phyloP scores from a whole-genome alignment of 92 coral and sea anemone genomes.

The Porites lobata region DNA sequence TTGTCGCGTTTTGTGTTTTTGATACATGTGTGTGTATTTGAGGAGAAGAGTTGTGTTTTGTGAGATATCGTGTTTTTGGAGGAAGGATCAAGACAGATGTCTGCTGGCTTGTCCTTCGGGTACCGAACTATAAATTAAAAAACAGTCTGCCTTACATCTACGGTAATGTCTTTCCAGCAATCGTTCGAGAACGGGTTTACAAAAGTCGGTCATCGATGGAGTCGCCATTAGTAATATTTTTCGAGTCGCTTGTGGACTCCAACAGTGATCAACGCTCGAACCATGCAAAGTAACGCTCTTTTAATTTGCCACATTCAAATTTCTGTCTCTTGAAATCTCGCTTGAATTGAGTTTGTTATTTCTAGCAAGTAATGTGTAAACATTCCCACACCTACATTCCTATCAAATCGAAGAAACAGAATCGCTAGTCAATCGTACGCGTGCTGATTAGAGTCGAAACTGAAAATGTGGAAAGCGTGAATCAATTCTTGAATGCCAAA shows the following conservation, averaged over 20 bases:
- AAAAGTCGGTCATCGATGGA: not conserved
- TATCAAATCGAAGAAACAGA: not conserved
- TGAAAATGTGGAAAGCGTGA: constrained; percentile 31
- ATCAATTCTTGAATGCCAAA: not conserved
- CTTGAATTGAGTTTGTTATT: not conserved
- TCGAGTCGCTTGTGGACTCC: constrained; percentile 17
- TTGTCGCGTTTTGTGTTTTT: constrained; percentile 4
- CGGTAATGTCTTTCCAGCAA: not conserved
- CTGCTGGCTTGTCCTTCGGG: not conserved
- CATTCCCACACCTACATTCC: constrained; percentile 1
- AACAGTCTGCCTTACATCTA: not conserved
- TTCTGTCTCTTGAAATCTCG: not conserved
- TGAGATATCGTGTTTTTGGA: constrained; percentile 19
- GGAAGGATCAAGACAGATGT: not conserved
- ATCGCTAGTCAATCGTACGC: not conserved
- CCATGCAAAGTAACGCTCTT: constrained; percentile 15
- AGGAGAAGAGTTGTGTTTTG: not conserved
- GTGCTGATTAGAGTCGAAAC: not conserved
- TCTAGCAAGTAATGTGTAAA: constrained; percentile 4
- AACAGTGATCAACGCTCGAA: constrained; percentile 3
- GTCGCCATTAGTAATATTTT: not conserved
- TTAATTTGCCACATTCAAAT: not conserved
- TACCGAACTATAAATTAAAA: not conserved
- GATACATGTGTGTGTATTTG: not conserved
- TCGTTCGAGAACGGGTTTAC: not conserved